These are phyloP conservation scores for Macrophya alboannulata DNA, from an alignment of 2,888 invertebrate species.

Conservation along the genomic window DNA sequence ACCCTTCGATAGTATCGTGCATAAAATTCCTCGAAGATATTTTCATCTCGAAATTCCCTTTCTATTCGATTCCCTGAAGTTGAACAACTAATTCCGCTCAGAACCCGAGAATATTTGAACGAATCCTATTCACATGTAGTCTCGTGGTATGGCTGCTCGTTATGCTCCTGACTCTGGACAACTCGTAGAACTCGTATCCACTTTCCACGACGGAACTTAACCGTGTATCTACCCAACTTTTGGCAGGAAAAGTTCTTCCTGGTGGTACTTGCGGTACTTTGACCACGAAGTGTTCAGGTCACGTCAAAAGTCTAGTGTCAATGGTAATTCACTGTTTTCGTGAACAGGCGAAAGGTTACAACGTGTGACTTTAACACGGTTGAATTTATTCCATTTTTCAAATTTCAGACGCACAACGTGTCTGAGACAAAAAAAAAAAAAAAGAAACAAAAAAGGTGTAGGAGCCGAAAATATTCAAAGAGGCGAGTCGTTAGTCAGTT, in stretches of 20 bases:
- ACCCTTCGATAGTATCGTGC: no score
- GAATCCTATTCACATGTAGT: conserved; percentile 20
- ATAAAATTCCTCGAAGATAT: no score
- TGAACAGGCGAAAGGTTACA: conserved; percentile 5
- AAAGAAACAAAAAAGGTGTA: not conserved
- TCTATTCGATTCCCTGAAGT: not conserved
- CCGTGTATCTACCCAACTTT: conserved; percentile 20
- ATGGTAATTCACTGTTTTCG: conserved; percentile 38
- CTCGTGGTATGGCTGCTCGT: conserved; percentile 4
- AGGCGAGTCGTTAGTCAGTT: not conserved
- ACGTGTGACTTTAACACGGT: not conserved
- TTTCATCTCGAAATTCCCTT: no score
- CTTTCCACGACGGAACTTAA: conserved; percentile 20
- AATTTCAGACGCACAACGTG: not conserved
- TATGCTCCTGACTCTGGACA: conserved; percentile 25
- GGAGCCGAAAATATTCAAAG: not conserved
- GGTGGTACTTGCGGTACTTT: conserved; percentile 8
- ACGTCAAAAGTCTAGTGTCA: conserved; percentile 44
- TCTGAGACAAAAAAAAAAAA: not conserved
- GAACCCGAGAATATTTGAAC: not conserved
- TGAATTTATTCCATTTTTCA: not conserved
- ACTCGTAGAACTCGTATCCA: conserved; percentile 9
- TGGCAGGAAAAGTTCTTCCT: not conserved
- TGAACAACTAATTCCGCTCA: not conserved
- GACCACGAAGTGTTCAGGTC: conserved; percentile 32